Conservation (phyloP, 2,113 vertebrate species). For the human region GRCh38 chr11:43786001-43786500, state of each 20-base stretch:
- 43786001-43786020: slow-evolving; percentile 30
- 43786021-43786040: background rate
- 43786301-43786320: background rate
- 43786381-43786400: background rate
- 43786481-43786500: background rate
- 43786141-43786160: background rate
- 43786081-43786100: background rate
- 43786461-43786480: background rate
- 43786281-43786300: background rate
- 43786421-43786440: background rate
- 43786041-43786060: slow-evolving; percentile 8
- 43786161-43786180: background rate
- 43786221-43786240: background rate
- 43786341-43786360: slow-evolving; percentile 13
- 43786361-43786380: background rate
- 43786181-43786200: background rate
- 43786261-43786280: background rate
- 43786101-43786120: background rate
- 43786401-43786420: background rate
- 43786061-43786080: slow-evolving; percentile 12
- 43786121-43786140: background rate
- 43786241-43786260: background rate
- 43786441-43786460: background rate
- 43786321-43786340: slow-evolving; percentile 37
- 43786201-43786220: background rate